These are phyloP conservation scores for Entosphenus tridentatus DNA, from an alignment of 2,113 vertebrate genomes.

Conservation along the genomic window DNA sequence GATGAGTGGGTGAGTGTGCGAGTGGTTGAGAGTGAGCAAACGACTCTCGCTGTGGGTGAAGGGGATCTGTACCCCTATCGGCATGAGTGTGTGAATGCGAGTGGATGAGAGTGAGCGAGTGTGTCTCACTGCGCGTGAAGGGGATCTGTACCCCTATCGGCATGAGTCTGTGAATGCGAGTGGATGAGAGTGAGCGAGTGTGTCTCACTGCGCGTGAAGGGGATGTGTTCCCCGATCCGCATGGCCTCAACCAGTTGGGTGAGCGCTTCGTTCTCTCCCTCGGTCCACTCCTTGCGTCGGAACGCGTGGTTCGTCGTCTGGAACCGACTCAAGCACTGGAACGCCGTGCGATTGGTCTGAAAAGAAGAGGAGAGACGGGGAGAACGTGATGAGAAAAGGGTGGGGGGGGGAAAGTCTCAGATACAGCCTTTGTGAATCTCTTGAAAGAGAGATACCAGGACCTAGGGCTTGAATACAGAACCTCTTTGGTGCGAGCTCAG, in stretches of 20 bases:
- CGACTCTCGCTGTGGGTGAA: too few species aligned
- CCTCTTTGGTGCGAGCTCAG: background rate
- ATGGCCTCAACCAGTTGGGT: slow-evolving; percentile 51
- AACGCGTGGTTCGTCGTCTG: slow-evolving; percentile 39
- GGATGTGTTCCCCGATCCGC: slow-evolving; percentile 68
- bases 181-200: background rate
- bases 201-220: slow-evolving; percentile 52
- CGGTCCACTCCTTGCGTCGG: slow-evolving; percentile 34
- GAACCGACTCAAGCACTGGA: slow-evolving; percentile 68
- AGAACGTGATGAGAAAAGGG: background rate
- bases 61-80: too few species aligned
- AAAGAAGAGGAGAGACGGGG: slow-evolving; percentile 8
- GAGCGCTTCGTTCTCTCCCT: slow-evolving; percentile 39
- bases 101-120: background rate
- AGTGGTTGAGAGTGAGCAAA: too few species aligned
- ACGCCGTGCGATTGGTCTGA: slow-evolving; percentile 54
- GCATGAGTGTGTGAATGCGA: too few species aligned
- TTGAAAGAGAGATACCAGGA: too few species aligned
- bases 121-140: slow-evolving; percentile 46
- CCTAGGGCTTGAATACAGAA: background rate
- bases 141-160: too few species aligned
- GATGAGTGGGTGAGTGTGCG: background rate
- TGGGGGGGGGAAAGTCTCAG: background rate
- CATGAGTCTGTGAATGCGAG: too few species aligned
- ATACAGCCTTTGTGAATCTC: background rate